These are phyloP conservation scores for Chaetophractus vellerosus DNA, from an alignment of 2,797 vertebrate genomes.

Conservation along the genomic window DNA sequence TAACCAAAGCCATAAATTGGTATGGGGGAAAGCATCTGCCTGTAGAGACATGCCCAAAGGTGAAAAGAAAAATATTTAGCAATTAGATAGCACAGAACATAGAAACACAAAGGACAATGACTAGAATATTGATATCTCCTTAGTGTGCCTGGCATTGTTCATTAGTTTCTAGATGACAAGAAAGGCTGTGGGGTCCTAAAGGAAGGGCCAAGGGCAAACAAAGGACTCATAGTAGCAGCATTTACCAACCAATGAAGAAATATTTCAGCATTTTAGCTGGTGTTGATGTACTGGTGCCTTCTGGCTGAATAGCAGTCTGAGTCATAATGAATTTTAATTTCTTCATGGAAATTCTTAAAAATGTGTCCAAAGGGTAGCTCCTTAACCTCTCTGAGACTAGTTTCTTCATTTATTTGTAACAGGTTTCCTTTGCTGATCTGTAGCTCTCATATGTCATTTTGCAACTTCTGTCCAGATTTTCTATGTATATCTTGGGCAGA, in stretches of 20 bases:
- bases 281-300: neutral
- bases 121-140: neutral
- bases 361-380: neutral
- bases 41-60: neutral
- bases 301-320: neutral
- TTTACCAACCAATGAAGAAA: neutral
- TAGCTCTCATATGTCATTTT: neutral
- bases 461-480: neutral
- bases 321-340: conserved; percentile 14
- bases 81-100: neutral
- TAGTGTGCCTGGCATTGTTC: neutral
- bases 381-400: neutral
- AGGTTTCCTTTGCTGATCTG: neutral
- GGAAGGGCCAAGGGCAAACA: neutral
- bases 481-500: neutral
- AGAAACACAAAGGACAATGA: neutral
- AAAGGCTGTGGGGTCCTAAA: neutral
- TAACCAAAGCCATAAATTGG: conserved; percentile 36
- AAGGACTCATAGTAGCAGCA: neutral
- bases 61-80: conserved; percentile 31
- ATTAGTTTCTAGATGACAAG: neutral
- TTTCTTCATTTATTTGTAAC: neutral
- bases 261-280: neutral
- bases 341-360: neutral
- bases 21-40: neutral